A percentile compares a stretch with the other conserved stretches of the same genome.
Evolutionary conservation across 2,888 invertebrate species (phyloP).

Genomic region (Clusia tigrina): DNA sequence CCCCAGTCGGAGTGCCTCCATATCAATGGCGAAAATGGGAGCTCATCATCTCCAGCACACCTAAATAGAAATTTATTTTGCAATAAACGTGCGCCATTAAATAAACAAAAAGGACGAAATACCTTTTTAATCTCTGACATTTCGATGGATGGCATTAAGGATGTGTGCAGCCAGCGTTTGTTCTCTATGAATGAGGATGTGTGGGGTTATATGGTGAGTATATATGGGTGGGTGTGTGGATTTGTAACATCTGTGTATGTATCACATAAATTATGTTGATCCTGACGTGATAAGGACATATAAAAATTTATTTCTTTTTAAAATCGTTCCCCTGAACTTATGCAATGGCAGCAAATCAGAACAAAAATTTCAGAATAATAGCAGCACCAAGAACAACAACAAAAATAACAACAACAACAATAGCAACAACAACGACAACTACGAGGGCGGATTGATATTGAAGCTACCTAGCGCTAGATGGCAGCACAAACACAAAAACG

Average conservation of each 20-base stretch:
- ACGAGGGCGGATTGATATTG: neutral
- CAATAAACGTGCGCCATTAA: conserved; percentile 30
- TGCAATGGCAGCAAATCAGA: conserved; percentile 24
- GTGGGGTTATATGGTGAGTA: neutral
- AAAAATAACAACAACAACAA: neutral
- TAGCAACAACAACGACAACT: neutral
- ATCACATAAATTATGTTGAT: neutral
- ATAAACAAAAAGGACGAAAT: conserved; percentile 19
- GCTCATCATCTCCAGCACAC: neutral
- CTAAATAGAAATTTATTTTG: conserved; percentile 32
- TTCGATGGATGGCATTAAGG: neutral
- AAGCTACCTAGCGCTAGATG: no score
- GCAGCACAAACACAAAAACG: no score
- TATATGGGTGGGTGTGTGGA: neutral
- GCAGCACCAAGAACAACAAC: conserved; percentile 14
- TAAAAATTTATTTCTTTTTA: conserved; percentile 36
- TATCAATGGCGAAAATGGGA: no score
- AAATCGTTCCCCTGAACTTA: conserved; percentile 29
- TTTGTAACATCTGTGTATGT: neutral
- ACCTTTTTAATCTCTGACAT: conserved; percentile 8
- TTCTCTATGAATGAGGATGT: no score
- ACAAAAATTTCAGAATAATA: no score
- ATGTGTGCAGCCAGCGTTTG: neutral
- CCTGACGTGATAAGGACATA: neutral
- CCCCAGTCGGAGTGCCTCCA: no score